These are phyloP conservation scores for Amia ocellicauda DNA, from an alignment of 2,113 vertebrate genomes.

Conservation along the genomic window DNA sequence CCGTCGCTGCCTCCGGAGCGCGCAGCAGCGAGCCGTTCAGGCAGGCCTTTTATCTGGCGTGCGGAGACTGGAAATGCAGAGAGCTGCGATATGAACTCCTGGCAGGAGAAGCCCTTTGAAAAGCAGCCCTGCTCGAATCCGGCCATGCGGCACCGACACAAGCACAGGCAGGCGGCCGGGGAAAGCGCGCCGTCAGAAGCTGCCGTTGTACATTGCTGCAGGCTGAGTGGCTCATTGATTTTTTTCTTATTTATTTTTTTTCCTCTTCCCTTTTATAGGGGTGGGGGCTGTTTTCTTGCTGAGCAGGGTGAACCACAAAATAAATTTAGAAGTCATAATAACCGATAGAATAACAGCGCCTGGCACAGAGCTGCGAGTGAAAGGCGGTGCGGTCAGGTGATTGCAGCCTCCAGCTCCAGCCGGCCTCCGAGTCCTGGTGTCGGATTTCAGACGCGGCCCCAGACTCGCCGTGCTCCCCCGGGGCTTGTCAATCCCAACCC, in stretches of 20 bases:
- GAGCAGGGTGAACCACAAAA: conserved; percentile 13
- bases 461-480: conserved; percentile 1
- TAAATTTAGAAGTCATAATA: conserved; percentile 9
- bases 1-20: neutral
- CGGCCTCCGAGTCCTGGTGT: neutral
- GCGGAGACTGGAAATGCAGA: neutral
- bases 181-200: neutral
- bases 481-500: conserved; percentile 16
- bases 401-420: neutral
- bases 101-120: neutral
- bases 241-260: neutral
- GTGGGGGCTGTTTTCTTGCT: conserved; percentile 3
- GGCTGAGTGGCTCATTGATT: conserved; percentile 19
- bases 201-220: conserved; percentile 10
- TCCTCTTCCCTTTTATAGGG: neutral
- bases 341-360: neutral
- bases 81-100: neutral
- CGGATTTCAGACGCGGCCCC: neutral
- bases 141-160: neutral
- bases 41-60: neutral
- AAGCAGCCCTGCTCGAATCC: neutral
- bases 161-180: neutral
- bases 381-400: neutral
- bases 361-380: neutral
- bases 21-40: neutral